Base-by-base conservation (phyloP, 2,888 invertebrate genomes). In the Lutraria lutraria region DNA sequence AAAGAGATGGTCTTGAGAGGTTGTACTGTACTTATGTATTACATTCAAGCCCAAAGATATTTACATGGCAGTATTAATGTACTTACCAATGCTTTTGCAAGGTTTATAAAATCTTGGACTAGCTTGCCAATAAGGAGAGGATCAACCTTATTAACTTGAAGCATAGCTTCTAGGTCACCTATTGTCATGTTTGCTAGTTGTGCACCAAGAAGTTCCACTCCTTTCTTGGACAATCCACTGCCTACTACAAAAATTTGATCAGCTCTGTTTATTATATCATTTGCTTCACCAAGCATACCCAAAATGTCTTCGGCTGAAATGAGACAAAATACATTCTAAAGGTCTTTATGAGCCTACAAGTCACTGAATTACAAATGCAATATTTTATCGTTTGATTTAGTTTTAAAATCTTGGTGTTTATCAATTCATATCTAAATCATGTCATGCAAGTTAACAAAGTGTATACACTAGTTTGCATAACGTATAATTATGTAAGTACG, bases 161-260 rank as follows among this genome's bases (percentile, higher is more conserved):
- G 76, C 88, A 95, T 89, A 12, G 94, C 93, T 52, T 92, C 92
- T 0, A 95, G 85, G 31, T 95, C 94, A 10, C 93, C 94, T 15
- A 95, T 92, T 16, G 94, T 94, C 94, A 95, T 93, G 86, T 93
- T 93, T 54, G 94, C 94, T 31, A 95, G 76, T 72, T 95, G 93
- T 0, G 88, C 87, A 12, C 93, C 93, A 25, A 95, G 91, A 10
- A 93, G 90, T 34, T 91, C 83, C 12, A 91, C 85, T 4, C 94
- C 95, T 34, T 89, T 88, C 43, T 89, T 85, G 0, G 94, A 93
- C 19, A 95, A 82, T 13, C 95, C 95, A 31, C 91, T 89, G 4
- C 95, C 95, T 6, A 94, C 93, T 25, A 94, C 85, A 84, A 92
- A 95, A 15, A 92, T 82, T 60, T 93, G 92, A 34, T 93, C 90